phyloP scores from a whole-genome alignment of 1,140 invertebrate genomes.

The Brachionus paranguensis region DNA sequence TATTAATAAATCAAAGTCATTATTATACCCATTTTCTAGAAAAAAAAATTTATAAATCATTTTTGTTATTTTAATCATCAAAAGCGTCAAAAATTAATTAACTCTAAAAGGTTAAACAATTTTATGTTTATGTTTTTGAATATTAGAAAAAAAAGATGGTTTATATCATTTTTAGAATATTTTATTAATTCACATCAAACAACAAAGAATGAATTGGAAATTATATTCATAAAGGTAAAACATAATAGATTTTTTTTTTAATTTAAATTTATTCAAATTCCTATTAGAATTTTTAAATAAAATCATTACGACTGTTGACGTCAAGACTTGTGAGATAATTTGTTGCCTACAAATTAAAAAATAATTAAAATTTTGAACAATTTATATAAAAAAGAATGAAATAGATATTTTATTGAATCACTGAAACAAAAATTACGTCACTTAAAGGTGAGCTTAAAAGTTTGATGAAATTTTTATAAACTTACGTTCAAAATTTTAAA shows the following conservation, averaged over 20 bases:
- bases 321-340: background rate
- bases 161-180: background rate
- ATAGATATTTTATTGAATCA: too few relatives aligned
- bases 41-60: background rate
- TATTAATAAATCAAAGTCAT: background rate
- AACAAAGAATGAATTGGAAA: too few relatives aligned
- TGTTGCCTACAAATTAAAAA: background rate
- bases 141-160: background rate
- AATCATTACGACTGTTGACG: slow-evolving; percentile 12
- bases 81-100: background rate
- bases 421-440: too few relatives aligned
- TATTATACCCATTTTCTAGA: background rate
- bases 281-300: background rate
- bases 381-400: background rate
- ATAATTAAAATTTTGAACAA: background rate
- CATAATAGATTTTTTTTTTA: background rate
- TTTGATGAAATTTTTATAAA: background rate
- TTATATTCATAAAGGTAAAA: background rate
- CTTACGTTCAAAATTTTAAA: slow-evolving; percentile 22
- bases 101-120: background rate
- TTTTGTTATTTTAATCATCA: background rate
- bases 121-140: background rate
- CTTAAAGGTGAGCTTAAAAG: background rate
- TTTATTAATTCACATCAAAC: too few relatives aligned
- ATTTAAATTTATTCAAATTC: slow-evolving; percentile 7